Evolutionary conservation across 2,113 vertebrate species (phyloP), one percentile per base, ranked within the genome.

Genomic region (Aphelocoma coerulescens): DNA sequence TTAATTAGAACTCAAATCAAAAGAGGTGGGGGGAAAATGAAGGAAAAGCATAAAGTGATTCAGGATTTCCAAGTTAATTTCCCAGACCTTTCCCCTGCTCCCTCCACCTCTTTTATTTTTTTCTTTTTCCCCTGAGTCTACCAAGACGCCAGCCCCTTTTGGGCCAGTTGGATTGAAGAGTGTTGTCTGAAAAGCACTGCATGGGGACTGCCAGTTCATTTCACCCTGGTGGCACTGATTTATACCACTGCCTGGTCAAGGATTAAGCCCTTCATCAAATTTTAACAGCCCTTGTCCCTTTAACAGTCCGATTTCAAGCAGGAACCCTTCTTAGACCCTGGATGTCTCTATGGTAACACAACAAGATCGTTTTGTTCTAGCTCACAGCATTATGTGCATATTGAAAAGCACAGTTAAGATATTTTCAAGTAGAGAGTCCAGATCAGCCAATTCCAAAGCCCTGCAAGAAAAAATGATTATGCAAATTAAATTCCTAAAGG

Each of bases 261-360:
- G 73, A 91, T 93, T 96, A 95, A 96, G 61, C 69, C 51, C 35
- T 86, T 73, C 41, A 87, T 90, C 90, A 89, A 95, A 93, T 69
- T 86, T 96, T 93, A 94, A 94, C 83, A 89, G 88, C 46, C 73
- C 93, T 92, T 95, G 89, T 92, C 86, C 88, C 85, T 95, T 97
- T 95, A 95, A 97, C 76, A 89, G 86, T 52, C 93, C 1, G 0
- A 83, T 93, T 96, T 91, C 28, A 65, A 92, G 86, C 91, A 92
- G 73, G 91, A 96, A 89, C 92, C 92, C 88, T 96, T 92, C 96
- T 52, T 78, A 93, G 92, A 84, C 93, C 92, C 84, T 81, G 92
- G 24, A 68, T 67, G 77, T 97, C 96, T 97, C 97, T 97, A 97
- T 96, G 96, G 97, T 88, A 97, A 97, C 97, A 81, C 88, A 94